Evolutionary conservation across 2,113 vertebrate genomes (phyloP).

Genomic region (Oxyura jamaicensis): DNA sequence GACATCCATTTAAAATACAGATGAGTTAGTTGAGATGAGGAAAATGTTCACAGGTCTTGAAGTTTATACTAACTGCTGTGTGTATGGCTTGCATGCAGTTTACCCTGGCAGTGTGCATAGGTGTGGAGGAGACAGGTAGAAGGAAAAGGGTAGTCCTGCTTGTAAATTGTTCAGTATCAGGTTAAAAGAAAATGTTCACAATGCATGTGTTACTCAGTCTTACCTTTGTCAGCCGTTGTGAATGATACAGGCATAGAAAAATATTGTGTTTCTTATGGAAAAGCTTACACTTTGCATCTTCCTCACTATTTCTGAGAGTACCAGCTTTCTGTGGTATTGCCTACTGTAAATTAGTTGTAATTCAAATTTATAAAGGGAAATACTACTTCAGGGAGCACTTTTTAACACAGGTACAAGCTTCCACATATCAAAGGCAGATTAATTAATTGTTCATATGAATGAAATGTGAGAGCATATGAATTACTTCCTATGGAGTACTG

Average conservation of each 20-base stretch:
- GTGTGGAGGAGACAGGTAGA: neutral
- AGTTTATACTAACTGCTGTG: neutral
- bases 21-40: neutral
- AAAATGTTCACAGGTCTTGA: neutral
- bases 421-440: neutral
- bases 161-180: neutral
- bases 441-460: neutral
- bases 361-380: neutral
- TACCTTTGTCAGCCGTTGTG: neutral
- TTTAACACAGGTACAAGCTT: neutral
- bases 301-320: neutral
- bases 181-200: neutral
- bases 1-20: neutral
- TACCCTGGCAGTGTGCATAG: neutral
- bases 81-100: neutral
- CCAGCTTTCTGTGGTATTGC: neutral
- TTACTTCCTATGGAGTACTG: neutral
- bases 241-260: neutral
- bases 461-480: neutral
- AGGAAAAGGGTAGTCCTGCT: neutral
- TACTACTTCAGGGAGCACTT: neutral
- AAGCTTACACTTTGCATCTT: neutral
- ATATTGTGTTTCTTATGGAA: neutral
- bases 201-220: neutral
- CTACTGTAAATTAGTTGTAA: neutral